Conservation (phyloP, 2,113 vertebrate species). For the Paracanthobrama guichenoti region DNA sequence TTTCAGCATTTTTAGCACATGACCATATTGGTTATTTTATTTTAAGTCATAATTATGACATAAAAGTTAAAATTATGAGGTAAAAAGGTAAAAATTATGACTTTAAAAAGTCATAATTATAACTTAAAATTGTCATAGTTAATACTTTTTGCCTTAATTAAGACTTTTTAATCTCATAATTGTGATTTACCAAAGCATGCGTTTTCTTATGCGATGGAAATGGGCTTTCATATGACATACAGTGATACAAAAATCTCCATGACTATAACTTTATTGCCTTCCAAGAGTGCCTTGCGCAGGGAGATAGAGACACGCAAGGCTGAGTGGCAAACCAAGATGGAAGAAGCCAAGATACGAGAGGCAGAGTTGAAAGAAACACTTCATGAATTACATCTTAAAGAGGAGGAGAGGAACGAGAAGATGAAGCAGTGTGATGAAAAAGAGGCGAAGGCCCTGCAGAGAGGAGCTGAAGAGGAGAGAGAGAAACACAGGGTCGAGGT, state of each 20-base stretch:
- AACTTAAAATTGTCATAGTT: not conserved
- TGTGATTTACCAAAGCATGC: not conserved
- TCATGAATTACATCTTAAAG: constrained; percentile 40
- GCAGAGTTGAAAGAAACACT: constrained; percentile 31
- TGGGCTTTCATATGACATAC: not conserved
- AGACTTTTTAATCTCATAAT: not conserved
- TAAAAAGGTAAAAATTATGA: not conserved
- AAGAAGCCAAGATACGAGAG: constrained; percentile 44
- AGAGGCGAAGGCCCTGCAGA: constrained; percentile 47
- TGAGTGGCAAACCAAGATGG: constrained; percentile 26
- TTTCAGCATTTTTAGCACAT: too few species aligned
- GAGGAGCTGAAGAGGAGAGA: constrained; percentile 59
- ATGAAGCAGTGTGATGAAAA: constrained; percentile 52
- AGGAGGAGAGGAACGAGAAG: constrained; percentile 44
- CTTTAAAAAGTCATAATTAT: not conserved
- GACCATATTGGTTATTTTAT: too few species aligned
- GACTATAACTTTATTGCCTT: not conserved
- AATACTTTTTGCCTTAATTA: not conserved
- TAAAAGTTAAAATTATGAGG: not conserved
- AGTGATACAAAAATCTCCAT: not conserved
- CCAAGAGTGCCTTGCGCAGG: constrained; percentile 40
- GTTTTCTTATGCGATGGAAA: not conserved
- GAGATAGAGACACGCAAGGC: constrained; percentile 32
- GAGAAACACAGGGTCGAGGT: constrained; percentile 61
- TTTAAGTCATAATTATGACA: not conserved